Evolutionary conservation across 2,113 vertebrate species (phyloP), one percentile per base, ranked within the genome.

Genomic region (Chelonoidis abingdonii): DNA sequence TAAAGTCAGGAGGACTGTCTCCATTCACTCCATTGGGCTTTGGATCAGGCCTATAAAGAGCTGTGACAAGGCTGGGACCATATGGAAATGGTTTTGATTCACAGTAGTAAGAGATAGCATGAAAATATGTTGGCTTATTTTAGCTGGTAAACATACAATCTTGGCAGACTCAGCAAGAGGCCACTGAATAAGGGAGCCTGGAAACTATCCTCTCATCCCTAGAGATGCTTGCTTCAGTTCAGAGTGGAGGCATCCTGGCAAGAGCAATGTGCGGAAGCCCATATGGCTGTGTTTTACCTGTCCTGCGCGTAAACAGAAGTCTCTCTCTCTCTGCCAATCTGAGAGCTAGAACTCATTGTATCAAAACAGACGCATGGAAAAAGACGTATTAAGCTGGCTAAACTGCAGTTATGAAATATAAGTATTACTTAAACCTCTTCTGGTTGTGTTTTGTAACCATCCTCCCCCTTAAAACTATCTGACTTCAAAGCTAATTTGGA

Each of bases 351-450:
- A 81, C 65, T 97, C 86, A 54, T 31, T 79, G 12, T 83, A 89
- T 83, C 86, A 24, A 87, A 95, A 92, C 19, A 88, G 90, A 81
- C 11, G 41, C 95, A 93, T 95, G 95, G 86, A 87, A 96, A 96
- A 95, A 95, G 81, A 92, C 84, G 87, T 57, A 92, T 65, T 85
- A 87, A 95, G 50, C 65, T 95, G 84, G 89, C 95, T 93, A 97
- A 97, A 95, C 95, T 95, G 59, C n/a, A 75, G 93, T 97, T 96
- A 83, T 91, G 94, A 95, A 97, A 97, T 97, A 79, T 79, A 95
- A 95, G 90, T 81, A 96, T 96, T 96, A 95, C 97, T 97, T 96
- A 97, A 97, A 91, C 90, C 90, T 96, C 94, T 87, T 89, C 94
- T 97, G 87, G 44, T 49, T 94, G 52, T 38, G 90, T 96, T 95